A percentile compares a stretch with the other conserved stretches of the same genome.
Conservation (phyloP, 2,888 invertebrate genomes). For the Limnephilus rhombicus region DNA sequence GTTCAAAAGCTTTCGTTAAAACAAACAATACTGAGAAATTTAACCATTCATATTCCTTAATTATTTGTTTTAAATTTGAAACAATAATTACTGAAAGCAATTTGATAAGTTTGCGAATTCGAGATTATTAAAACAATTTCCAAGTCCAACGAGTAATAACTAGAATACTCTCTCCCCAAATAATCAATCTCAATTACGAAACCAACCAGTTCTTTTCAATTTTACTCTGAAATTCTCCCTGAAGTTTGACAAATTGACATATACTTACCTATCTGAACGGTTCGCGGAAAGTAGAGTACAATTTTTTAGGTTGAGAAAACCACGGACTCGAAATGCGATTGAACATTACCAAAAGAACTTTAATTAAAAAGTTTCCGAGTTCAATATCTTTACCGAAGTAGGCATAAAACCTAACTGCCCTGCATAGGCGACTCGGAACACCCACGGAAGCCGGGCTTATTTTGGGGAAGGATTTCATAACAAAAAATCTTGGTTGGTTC, state of each 20-base stretch:
- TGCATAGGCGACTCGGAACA: conserved; percentile 42
- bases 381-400: conserved; percentile 52
- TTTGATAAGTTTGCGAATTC: background rate
- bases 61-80: background rate
- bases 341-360: conserved; percentile 55
- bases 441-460: conserved; percentile 11
- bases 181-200: conserved; percentile 39
- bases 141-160: background rate
- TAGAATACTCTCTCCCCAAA: background rate
- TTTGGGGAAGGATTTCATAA: background rate
- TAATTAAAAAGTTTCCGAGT: conserved; percentile 55
- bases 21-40: background rate
- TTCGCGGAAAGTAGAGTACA: background rate
- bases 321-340: conserved; percentile 49
- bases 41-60: background rate
- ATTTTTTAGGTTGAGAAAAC: conserved; percentile 43
- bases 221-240: background rate
- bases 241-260: conserved; percentile 41
- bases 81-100: background rate
- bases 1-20: background rate
- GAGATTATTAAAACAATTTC: background rate
- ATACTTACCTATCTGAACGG: conserved; percentile 17
- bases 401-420: conserved; percentile 42
- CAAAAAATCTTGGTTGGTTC: background rate
- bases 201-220: conserved; percentile 22